Evolutionary conservation across 1,140 invertebrate genomes (phyloP), one percentile per base, ranked within the genome.

Genomic region (Aphelenchoides fujianensis): DNA sequence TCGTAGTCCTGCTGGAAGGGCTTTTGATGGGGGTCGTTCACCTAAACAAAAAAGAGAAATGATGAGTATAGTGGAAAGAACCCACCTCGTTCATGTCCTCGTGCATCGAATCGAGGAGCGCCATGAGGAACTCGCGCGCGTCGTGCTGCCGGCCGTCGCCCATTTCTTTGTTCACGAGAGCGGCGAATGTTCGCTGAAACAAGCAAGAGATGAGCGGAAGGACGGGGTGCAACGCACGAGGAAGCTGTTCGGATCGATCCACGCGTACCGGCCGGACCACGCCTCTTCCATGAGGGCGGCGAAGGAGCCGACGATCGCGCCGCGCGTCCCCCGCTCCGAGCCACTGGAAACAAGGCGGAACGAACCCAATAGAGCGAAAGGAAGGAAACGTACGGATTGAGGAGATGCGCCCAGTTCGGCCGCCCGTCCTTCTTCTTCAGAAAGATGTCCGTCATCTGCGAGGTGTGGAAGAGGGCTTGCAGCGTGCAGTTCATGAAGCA

Each of bases 401-500:
- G 23, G 41, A 59, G 30, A 7, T 72, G 27, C 12, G 16, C 12
- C 32, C 48, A 71, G 7, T 19, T 28, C 28, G 34, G 12, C n/a
- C n/a, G n/a, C n/a, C n/a, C n/a, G n/a, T n/a, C n/a, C n/a, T n/a
- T n/a, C n/a, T n/a, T n/a, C 2, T 37, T 52, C n/a, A 70, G 31
- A 23, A 71, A 71, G 27, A 73, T 28, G 2, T 71, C 28, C 28
- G 36, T 27, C 19, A 71, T 41, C 41, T 30, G 32, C 1, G 70
- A 70, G n/a, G 70, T 71, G 16, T 71, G 32, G 32, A 71, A 35
- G 31, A 93, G 87, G 74, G 91, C 92, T 82, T 93, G 92, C 68
- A 92, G 86, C 52, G 92, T 91, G 68, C 91, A 90, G 86, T 92
- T 92, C 91, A 93, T 93, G 85, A 92, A 93, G 85, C 91, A 92